Evolutionary conservation across 1,140 invertebrate species (phyloP).

Genomic region (Wasmannia auropunctata): DNA sequence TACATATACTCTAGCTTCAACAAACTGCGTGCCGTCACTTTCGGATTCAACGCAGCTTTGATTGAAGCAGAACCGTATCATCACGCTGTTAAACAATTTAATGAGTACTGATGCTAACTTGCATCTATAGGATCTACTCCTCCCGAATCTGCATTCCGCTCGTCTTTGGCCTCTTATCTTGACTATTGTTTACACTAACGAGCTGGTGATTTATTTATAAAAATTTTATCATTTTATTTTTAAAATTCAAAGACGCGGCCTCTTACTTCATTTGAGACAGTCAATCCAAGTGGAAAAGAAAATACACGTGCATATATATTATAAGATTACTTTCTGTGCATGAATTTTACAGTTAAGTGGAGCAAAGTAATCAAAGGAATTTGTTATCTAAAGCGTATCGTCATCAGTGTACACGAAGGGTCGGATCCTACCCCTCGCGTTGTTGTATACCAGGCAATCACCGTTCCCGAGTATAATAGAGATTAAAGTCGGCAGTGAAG

Average conservation of each 20-base stretch:
- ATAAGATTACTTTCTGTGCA: neutral
- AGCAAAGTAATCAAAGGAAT: constrained; percentile 1
- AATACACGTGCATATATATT: neutral
- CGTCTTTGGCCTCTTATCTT: no score
- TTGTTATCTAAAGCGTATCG: neutral
- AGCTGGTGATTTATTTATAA: no score
- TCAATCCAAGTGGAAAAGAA: neutral
- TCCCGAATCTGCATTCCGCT: no score
- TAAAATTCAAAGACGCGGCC: neutral
- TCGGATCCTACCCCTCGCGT: neutral
- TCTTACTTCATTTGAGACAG: neutral
- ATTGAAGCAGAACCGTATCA: no score
- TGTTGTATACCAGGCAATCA: neutral
- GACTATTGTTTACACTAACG: no score
- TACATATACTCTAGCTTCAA: no score
- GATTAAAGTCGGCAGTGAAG: constrained; percentile 28
- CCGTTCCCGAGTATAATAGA: constrained; percentile 9
- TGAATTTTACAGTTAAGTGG: neutral
- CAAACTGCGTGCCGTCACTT: no score
- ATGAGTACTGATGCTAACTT: no score
- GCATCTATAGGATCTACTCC: no score
- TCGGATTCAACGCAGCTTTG: no score
- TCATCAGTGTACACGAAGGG: neutral
- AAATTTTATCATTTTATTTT: neutral
- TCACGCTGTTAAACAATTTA: no score